Base-by-base conservation (phyloP, 2,888 invertebrate species). In the Troglohyphantes excavatus region DNA sequence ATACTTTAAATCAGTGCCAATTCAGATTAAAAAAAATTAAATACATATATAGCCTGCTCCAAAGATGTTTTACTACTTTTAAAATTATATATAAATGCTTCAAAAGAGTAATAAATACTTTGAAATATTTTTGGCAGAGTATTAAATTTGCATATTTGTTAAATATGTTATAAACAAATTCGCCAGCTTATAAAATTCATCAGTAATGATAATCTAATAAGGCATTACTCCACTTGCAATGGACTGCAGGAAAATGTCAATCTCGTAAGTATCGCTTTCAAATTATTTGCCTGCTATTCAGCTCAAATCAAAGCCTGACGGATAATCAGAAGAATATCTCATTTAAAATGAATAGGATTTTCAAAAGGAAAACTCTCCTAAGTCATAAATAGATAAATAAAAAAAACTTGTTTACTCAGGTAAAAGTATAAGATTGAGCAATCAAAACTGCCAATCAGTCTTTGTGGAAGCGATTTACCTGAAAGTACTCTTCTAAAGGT, bases 401-500 rank as follows among this genome's bases (percentile, higher is more conserved):
- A 81, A 75, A 68, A 81, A 81, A 27, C 21, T 72, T 53, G 21
- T 82, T 82, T 82, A 68, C 53, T 68, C 79, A 7, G 11, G 29
- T 23, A 68, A 53, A 70, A 72, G 39, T 19, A 1, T 65, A 26
- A 39, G 39, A 78, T 67, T 78, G 65, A 43, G 70, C 82, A 82
- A 82, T 72, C 61, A 43, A 70, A 59, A 70, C 19, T 82, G 82
- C 33, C 82, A 72, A 29, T 53, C 72, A 78, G 39, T 13, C 78
- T 61, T 72, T 72, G 39, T 70, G n/a, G 82, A 82, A 29, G n/a
- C 82, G 63, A 65, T 78, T 78, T 65, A 61, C 43, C 39, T 43
- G 39, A 76, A 33, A 76, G 61, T 61, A 63, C 21, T 76, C 39
- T 23, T 76, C 61, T 39, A 63, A 43, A 65, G n/a, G 43, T 13